Conservation (phyloP, 2,113 vertebrate genomes). For the Tragelaphus buxtoni region DNA sequence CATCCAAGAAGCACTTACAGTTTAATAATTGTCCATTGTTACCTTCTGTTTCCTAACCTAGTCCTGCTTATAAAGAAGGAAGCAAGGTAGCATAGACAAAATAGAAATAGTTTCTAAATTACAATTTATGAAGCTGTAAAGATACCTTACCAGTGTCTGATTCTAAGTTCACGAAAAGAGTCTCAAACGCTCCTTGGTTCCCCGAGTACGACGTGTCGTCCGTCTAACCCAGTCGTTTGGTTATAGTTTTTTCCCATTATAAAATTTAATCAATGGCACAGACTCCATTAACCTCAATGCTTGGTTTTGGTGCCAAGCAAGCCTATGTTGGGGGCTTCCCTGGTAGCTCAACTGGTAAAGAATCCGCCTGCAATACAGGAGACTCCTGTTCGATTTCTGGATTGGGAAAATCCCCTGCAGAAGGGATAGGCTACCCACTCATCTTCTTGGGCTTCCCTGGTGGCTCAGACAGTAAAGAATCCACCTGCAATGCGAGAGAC, state of each 20-base stretch:
- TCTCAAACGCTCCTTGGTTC: fast-evolving
- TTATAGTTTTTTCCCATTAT: no score
- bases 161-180: background rate
- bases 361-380: background rate
- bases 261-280: background rate
- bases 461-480: background rate
- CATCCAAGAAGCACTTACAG: fast-evolving
- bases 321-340: background rate
- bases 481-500: fast-evolving
- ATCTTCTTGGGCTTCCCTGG: background rate
- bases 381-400: background rate
- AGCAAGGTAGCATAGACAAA: fast-evolving
- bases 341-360: background rate
- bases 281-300: no score
- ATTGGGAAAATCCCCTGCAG: background rate
- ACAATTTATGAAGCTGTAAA: fast-evolving
- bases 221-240: background rate
- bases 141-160: background rate
- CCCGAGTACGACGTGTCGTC: fast-evolving
- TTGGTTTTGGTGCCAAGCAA: fast-evolving
- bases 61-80: background rate
- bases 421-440: background rate
- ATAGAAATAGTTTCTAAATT: fast-evolving
- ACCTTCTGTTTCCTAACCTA: background rate
- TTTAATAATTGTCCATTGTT: fast-evolving